A percentile compares a stretch with the other conserved stretches of the same genome.
Conservation (phyloP, 2,888 invertebrate species). For the Lutraria lutraria region DNA sequence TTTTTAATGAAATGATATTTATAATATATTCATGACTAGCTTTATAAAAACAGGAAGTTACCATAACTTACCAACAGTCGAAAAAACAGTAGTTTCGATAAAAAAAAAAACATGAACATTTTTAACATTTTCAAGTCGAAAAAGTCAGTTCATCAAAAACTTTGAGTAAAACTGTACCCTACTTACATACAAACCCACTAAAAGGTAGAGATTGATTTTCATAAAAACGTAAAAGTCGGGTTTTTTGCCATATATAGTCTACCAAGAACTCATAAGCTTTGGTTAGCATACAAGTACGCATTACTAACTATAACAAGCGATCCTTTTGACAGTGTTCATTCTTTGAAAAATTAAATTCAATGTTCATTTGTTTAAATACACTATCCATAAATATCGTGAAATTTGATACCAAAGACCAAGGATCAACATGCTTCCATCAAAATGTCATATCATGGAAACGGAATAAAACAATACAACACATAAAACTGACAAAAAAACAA, state of each 20-base stretch:
- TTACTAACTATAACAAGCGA: no score
- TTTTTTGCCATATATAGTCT: no score
- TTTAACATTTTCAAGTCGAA: conserved; percentile 2
- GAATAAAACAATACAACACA: not conserved
- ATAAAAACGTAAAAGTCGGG: no score
- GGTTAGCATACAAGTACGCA: no score
- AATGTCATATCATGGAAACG: not conserved
- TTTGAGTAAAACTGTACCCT: not conserved
- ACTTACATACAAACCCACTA: not conserved
- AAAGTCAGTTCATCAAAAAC: not conserved
- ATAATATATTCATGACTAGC: conserved; percentile 12
- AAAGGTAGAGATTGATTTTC: not conserved
- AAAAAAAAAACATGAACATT: not conserved
- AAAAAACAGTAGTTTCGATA: not conserved
- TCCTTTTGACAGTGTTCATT: no score
- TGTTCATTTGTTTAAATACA: not conserved
- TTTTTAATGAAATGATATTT: not conserved
- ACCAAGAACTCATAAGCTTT: no score
- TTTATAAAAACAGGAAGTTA: conserved; percentile 12
- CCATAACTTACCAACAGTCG: not conserved
- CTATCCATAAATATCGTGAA: not conserved
- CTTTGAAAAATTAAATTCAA: not conserved
- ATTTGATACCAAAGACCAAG: not conserved
- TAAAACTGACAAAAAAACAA: not conserved
- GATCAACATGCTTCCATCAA: not conserved